Base-by-base conservation (phyloP, 37 sponge, comb jelly and placozoan genomes). In the Beroe forskalii region DNA sequence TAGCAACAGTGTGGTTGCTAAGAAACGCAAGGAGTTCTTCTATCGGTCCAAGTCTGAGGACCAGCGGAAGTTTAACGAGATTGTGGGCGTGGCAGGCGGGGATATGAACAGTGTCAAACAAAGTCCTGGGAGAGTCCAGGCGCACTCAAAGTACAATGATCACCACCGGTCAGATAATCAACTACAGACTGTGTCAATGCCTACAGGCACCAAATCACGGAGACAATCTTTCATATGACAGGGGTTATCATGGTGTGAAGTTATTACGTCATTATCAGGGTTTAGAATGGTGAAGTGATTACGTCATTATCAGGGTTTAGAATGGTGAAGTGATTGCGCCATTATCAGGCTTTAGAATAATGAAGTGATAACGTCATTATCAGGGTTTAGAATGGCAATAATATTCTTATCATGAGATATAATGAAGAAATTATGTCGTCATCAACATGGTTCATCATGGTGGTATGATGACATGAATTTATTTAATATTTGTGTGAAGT, bases 91-190 rank as follows among this genome's bases (percentile, higher is more conserved):
- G 3, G 4, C 66, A 28, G 17, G 38, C 1, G 19, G 32, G 24
- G 30, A 24, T 4, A 35, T 1, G 3, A 32, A 69, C 33, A 69
- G 72, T 69, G 19, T 6, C 17, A 48, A 48, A 12, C 55, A 48
- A 48, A 17, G 12, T 12, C 55, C 55, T 17, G 6, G 12, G 6
- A 12, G 55, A 17, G 55, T 48, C 55, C 55, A 48, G 55, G 55
- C 55, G 6, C 55, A 48, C 55, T 17, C 12, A 6, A 69, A 69
- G 32, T 69, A 69, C 39, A 69, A 32, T 6, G 19, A 32, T 6
- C 72, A 69, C 38, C 72, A 69, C 72, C 28, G 72, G 32, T 69
- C 72, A 1, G 72, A 69, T 12, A 69, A 69, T 35, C 72, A 69
- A 37, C 19, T 69, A 9, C 72, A 27, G 72, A 31, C 38, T 1